A percentile compares a stretch with the other conserved stretches of the same genome.
These are phyloP conservation scores for Bungarus multicinctus DNA, from an alignment of 2,113 vertebrate species.

Conservation along the genomic window DNA sequence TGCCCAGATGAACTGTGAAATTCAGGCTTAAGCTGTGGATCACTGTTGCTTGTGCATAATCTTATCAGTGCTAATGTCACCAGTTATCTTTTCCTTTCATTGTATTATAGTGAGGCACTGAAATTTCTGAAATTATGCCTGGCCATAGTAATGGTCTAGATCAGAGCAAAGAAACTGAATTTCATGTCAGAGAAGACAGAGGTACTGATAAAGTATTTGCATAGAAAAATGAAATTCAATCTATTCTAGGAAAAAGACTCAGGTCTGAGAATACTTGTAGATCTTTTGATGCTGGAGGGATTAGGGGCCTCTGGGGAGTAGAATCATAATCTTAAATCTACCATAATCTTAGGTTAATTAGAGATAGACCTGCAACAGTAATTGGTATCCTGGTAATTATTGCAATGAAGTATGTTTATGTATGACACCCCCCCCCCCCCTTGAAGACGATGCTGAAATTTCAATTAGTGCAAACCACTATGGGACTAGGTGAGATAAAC, in stretches of 20 bases:
- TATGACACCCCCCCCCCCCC: background rate
- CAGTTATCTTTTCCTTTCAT: background rate
- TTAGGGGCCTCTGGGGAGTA: background rate
- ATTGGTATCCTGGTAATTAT: background rate
- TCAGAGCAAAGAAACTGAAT: background rate
- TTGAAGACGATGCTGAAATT: background rate
- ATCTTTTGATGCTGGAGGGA: background rate
- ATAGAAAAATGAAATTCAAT: background rate
- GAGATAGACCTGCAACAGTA: background rate
- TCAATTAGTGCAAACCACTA: background rate
- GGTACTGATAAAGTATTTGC: background rate
- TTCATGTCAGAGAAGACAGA: background rate
- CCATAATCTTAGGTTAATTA: background rate
- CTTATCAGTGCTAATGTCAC: background rate
- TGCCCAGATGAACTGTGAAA: background rate
- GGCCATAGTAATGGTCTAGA: background rate
- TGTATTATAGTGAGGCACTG: background rate
- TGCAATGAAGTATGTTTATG: background rate
- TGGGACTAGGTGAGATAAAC: background rate
- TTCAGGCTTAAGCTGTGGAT: background rate
- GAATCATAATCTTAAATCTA: background rate
- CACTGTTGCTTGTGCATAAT: background rate
- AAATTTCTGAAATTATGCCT: background rate
- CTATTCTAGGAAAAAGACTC: background rate
- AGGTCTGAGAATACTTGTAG: background rate